Evolutionary conservation across 2,113 vertebrate genomes (phyloP).

Genomic region (Neotragus pygmaeus): DNA sequence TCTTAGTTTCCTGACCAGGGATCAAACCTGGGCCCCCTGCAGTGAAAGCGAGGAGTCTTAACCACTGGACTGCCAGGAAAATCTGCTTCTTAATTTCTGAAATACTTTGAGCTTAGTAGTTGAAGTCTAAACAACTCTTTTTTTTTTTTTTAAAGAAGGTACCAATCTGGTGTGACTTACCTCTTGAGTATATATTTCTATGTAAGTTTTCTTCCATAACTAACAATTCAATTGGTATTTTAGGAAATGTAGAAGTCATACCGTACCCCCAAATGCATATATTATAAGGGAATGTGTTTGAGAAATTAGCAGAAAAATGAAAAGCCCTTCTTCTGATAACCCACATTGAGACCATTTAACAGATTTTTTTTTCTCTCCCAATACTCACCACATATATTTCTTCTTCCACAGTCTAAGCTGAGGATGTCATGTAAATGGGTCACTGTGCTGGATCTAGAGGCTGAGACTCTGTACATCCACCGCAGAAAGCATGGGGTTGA

Average conservation of each 20-base stretch:
- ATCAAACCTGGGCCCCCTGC: neutral
- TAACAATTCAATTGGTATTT: neutral
- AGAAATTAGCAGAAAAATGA: neutral
- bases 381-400: slow-evolving; percentile 70
- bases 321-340: neutral
- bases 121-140: neutral
- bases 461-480: neutral
- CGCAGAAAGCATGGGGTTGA: neutral
- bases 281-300: neutral
- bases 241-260: neutral
- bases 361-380: neutral
- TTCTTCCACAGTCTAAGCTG: slow-evolving; percentile 82
- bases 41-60: neutral
- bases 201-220: neutral
- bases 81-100: neutral
- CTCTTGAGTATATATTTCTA: neutral
- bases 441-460: slow-evolving; percentile 52
- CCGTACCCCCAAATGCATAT: neutral
- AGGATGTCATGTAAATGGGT: slow-evolving; percentile 88
- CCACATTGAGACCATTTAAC: neutral
- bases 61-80: neutral
- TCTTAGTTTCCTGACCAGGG: neutral
- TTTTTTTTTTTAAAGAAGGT: neutral
- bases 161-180: neutral
- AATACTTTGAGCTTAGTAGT: neutral